Evolutionary conservation across 2,888 invertebrate species (phyloP).

Genomic region (Phyllotreta cruciferae): DNA sequence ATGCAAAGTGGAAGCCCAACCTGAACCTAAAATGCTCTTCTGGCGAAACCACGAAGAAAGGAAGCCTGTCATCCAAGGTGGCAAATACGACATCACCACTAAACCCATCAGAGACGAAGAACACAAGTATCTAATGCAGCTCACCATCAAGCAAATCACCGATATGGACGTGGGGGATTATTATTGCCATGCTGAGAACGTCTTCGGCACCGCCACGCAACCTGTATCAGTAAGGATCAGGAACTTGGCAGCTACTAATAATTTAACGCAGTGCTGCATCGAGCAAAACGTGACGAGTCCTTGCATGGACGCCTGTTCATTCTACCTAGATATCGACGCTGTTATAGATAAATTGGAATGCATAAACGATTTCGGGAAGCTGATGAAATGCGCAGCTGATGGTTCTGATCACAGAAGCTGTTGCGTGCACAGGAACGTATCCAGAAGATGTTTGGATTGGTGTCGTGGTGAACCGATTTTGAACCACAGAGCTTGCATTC

Average conservation of each 20-base stretch:
- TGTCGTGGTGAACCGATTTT: conserved; percentile 79
- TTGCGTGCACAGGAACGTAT: conserved; percentile 81
- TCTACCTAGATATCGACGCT: conserved; percentile 82
- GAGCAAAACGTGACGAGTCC: conserved; percentile 77
- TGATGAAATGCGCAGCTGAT: conserved; percentile 86
- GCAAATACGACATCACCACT: conserved; percentile 73
- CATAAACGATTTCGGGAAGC: conserved; percentile 81
- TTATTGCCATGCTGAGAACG: conserved; percentile 85
- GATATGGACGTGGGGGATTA: conserved; percentile 74
- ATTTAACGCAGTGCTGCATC: conserved; percentile 83
- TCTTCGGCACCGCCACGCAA: conserved; percentile 75
- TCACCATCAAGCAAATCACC: conserved; percentile 75
- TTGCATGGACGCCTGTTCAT: conserved; percentile 85
- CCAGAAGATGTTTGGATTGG: conserved; percentile 82
- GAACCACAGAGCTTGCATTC: conserved; percentile 71
- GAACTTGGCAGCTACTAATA: conserved; percentile 63
- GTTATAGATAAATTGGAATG: conserved; percentile 83
- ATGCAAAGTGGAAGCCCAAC: conserved; percentile 80
- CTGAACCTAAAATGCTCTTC: conserved; percentile 81
- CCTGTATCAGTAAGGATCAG: conserved; percentile 77
- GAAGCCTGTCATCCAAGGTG: conserved; percentile 78
- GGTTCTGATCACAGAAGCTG: conserved; percentile 84
- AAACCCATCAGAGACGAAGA: conserved; percentile 69
- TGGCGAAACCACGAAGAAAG: conserved; percentile 80
- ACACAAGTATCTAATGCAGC: conserved; percentile 75